Evolutionary conservation across 2,113 vertebrate species (phyloP), one percentile per base, ranked within the genome.

Genomic region (Spea multiplicata): DNA sequence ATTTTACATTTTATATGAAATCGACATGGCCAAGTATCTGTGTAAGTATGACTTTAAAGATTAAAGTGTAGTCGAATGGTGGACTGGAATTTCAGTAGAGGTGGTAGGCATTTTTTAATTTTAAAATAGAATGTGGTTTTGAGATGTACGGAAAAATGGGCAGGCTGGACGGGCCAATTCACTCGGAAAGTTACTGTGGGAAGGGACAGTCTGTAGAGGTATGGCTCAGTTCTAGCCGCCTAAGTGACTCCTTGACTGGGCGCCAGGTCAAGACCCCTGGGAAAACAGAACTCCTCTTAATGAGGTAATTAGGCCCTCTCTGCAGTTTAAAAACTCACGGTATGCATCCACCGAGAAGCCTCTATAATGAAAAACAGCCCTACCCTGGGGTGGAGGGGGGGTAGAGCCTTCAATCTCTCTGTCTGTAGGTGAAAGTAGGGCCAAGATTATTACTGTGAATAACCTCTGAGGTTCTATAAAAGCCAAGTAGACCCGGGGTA

Each of bases 281-380:
- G 83, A 76, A 74, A 85, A 78, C 81, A 84, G 53, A 62, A 71
- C 83, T 84, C 82, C 83, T 83, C 64, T 75, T 85, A 87, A 88
- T 76, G 85, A 87, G 83, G 81, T 83, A 85, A 78, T 84, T 76
- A 86, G 80, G 53, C 84, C 74, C 84, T 73, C 74, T 79, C 79
- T 71, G 75, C 73, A 73, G 76, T 78, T 81, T 57, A 84, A 81
- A 80, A 84, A 84, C 84, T 74, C 84, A 82, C 78, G 83, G 83
- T 83, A 53, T 82, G 71, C 72, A 67, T 81, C 84, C 80, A 80
- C 75, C 64, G 55, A 81, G 84, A 81, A 86, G 82, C 83, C 86
- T 84, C 75, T 83, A 74, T 86, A 87, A 86, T 88, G 87, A 82
- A 86, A 86, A 86, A 71, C 86, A 84, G 83, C 81, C 83, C 73